These are phyloP conservation scores for Hemibagrus guttatus DNA, from an alignment of 2,797 vertebrate species.

Conservation along the genomic window DNA sequence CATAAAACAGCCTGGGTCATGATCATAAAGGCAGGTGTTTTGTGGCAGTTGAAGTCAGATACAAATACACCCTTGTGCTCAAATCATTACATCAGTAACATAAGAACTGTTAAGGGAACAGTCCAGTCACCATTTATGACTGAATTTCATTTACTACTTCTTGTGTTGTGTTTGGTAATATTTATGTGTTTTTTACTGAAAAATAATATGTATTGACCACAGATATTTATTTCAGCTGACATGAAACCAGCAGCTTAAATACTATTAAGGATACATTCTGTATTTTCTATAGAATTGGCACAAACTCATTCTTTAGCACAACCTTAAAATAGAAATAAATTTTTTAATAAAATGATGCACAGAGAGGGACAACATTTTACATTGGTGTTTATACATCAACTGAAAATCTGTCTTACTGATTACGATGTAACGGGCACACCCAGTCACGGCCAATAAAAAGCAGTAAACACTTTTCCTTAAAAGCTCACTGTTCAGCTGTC, in stretches of 20 bases:
- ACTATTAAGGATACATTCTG: neutral
- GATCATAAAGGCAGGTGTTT: slow-evolving; percentile 32
- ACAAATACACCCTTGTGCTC: slow-evolving; percentile 51
- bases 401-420: neutral
- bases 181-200: neutral
- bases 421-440: neutral
- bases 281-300: neutral
- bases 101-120: slow-evolving; percentile 21
- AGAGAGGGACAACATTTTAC: slow-evolving; percentile 14
- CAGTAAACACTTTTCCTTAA: slow-evolving; percentile 58
- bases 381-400: neutral
- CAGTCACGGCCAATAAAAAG: slow-evolving; percentile 58
- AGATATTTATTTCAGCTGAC: neutral
- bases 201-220: neutral
- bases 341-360: slow-evolving; percentile 1
- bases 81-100: slow-evolving; percentile 49
- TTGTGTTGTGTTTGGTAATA: neutral
- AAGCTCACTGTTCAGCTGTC: slow-evolving; percentile 58
- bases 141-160: neutral
- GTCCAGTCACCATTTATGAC: slow-evolving; percentile 25
- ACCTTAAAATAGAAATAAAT: neutral
- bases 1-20: slow-evolving; percentile 44
- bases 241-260: slow-evolving; percentile 9
- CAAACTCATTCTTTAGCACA: neutral
- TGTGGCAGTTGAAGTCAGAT: neutral